phyloP scores from a whole-genome alignment of 2,797 vertebrate species.

The Epinephelus malabaricus region DNA sequence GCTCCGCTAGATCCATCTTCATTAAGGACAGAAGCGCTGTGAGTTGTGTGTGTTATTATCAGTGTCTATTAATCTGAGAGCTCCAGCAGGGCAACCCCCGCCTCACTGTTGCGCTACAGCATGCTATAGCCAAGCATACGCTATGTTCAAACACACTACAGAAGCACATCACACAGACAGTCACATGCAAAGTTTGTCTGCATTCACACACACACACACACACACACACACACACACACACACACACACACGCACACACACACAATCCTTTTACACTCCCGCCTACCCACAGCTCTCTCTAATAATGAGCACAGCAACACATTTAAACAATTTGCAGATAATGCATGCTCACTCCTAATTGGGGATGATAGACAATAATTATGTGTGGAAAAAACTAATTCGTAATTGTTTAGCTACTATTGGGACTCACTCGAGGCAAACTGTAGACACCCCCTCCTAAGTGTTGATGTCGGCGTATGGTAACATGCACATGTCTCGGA shows the following conservation, averaged over 20 bases:
- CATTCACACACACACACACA: slow-evolving; percentile 24
- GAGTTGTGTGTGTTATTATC: slow-evolving; percentile 82
- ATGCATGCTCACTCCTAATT: slow-evolving; percentile 53
- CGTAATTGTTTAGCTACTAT: slow-evolving; percentile 53
- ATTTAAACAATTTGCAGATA: slow-evolving; percentile 64
- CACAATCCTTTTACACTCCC: slow-evolving; percentile 26
- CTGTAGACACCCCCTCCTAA: slow-evolving; percentile 33
- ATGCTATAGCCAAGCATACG: slow-evolving; percentile 39
- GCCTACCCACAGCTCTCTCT: slow-evolving; percentile 23
- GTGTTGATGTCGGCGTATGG: slow-evolving; percentile 30
- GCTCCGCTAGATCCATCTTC: slow-evolving; percentile 82
- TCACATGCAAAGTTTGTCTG: slow-evolving; percentile 12
- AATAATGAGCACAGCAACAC: slow-evolving; percentile 48
- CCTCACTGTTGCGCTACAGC: slow-evolving; percentile 56
- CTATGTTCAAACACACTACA: slow-evolving; percentile 37
- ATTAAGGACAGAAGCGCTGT: slow-evolving; percentile 77
- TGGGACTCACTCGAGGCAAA: slow-evolving; percentile 56
- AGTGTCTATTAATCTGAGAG: slow-evolving; percentile 82
- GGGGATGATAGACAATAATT: slow-evolving; percentile 64
- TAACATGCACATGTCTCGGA: slow-evolving; percentile 51
- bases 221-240: slow-evolving; percentile 32
- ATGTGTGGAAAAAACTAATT: slow-evolving; percentile 41
- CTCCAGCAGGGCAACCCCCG: slow-evolving; percentile 73
- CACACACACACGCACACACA: slow-evolving; percentile 12
- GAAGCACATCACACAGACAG: not conserved